Evolutionary conservation across 2,888 invertebrate species (phyloP), one percentile per base, ranked within the genome.

Genomic region (Scelioninae gen. 1): DNA sequence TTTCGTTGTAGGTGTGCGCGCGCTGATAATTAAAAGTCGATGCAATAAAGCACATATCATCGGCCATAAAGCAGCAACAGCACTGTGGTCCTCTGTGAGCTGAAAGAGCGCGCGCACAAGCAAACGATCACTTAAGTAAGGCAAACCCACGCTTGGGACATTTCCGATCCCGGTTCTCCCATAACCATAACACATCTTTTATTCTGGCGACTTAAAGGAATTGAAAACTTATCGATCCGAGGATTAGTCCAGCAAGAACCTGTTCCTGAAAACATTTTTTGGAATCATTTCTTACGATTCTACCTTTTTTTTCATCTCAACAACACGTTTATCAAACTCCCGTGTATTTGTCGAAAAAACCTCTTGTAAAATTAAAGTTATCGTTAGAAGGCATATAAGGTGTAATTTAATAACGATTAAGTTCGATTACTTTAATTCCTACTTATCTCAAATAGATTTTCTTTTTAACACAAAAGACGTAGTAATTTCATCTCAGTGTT

Each of bases 1-100:
- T 89, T 89, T 88, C 89, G 92, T 91, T 92, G 92, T 92, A 91
- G 91, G 91, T 91, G 91, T 88, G 86, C 87, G 85, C 80, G 66
- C 80, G 86, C 92, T 92, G 92, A 92, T 92, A 92, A 92, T 92
- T 92, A 92, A 92, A 92, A 92, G 91, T 89, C 92, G 92, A 92
- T 91, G 91, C 92, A 92, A 92, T 92, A 92, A 92, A 92, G 88
- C 89, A 91, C 91, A 88, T 92, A 92, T 92, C 92, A 89, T 89
- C 87, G 90, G 89, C 91, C 91, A 90, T 92, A 92, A 92, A 92
- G 90, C 92, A 92, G 86, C 72, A 76, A 85, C 77, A 74, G 83
- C 78, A 71, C 79, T 78, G 84, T 71, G 81, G 85, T 77, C 78
- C 66, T 43, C 23, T 62, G 60, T 76, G 58, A 34, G 74, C 68